Base-by-base conservation (phyloP, 1,140 invertebrate species). In the Liolophura sinensis region DNA sequence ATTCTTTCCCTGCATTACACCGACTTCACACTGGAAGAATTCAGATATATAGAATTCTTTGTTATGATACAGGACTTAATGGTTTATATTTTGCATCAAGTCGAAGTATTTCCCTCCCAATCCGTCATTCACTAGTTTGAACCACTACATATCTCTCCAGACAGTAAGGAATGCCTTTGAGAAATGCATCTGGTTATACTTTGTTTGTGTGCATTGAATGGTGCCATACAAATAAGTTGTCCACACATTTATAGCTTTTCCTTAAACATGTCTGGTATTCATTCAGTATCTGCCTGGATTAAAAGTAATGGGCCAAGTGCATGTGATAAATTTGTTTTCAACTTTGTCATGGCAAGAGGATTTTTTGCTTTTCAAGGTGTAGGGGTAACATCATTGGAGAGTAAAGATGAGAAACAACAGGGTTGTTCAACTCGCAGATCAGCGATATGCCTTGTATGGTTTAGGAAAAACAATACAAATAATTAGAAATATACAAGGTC, bases 61-160 rank as follows among this genome's bases (percentile, higher is more conserved):
- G 47, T 16, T 48, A 20, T n/a, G 20, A 65, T 59, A 40, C 63
- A 25, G 18, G 40, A 47, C 20, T 54, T 58, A 11, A 59, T 46
- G 4, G 40, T 57, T 1, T 40, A 64, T 55, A 57, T 64, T 64
- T 56, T 52, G 55, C 3, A 65, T 60, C 16, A 60, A n/a, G 12
- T 12, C 49, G 15, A 65, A 51, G 24, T 14, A 49, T 24, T 65
- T 65, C n/a, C 48, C 54, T 25, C 27, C 49, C 18, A 65, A 1
- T 7, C 64, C 24, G 20, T 11, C 51, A 18, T 60, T 46, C 18
- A 65, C 22, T 1, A 65, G 46, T 49, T 65, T 65, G 16, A 15
- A 46, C 63, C 63, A 65, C 11, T 54, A 46, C 14, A n/a, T n/a
- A n/a, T 50, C 52, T 51, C 60, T 48, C 60, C 60, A 61, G 22